phyloP scores from a whole-genome alignment of 1,140 invertebrate species.

The Rhagoletis zephyria region DNA sequence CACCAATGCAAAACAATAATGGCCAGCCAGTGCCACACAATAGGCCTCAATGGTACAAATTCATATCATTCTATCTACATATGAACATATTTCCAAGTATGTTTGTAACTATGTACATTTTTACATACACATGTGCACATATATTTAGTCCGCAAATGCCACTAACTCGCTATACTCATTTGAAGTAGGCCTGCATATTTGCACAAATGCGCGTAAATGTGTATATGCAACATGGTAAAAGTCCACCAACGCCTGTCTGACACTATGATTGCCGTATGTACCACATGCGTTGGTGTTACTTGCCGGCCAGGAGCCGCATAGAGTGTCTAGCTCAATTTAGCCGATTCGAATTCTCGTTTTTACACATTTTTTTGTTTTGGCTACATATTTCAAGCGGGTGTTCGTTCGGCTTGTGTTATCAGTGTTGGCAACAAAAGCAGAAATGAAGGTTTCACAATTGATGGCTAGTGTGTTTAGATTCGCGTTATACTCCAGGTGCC shows the following conservation, averaged over 20 bases:
- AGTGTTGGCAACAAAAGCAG: neutral
- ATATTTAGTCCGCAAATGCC: neutral
- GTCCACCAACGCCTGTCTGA: neutral
- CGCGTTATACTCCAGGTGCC: neutral
- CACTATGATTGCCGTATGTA: neutral
- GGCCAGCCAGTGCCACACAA: neutral
- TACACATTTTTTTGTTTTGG: neutral
- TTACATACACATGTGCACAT: neutral
- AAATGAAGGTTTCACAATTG: neutral
- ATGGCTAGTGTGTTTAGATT: neutral
- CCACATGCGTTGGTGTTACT: neutral
- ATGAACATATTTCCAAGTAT: neutral
- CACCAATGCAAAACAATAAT: constrained; percentile 15
- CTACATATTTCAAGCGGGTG: neutral
- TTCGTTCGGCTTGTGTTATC: neutral
- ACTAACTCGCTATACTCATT: neutral
- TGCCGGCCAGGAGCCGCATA: neutral
- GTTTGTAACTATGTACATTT: neutral
- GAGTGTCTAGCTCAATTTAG: neutral
- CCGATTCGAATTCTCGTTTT: neutral
- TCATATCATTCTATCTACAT: neutral
- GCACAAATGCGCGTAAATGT: neutral
- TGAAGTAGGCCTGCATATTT: neutral
- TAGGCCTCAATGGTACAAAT: neutral
- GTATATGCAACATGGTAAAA: neutral